phyloP scores from a whole-genome alignment of 2,113 vertebrate genomes.

The Condylura cristata region DNA sequence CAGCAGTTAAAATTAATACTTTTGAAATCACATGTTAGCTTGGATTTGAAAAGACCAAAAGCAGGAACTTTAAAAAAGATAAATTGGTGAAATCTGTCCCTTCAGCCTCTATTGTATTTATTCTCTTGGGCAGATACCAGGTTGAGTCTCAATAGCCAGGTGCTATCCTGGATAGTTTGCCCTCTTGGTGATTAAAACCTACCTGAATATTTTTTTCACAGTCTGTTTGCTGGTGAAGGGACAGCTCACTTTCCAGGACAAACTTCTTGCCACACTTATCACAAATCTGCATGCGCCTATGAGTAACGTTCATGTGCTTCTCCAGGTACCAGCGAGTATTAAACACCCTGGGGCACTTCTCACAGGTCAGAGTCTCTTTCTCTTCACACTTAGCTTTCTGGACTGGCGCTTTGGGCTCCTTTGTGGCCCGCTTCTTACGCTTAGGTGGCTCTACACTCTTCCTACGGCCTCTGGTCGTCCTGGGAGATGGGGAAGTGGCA shows the following conservation, averaged over 20 bases:
- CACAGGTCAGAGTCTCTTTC: conserved; percentile 97
- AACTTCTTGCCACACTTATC: conserved; percentile 99
- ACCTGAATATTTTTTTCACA: conserved; percentile 99
- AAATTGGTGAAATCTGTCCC: conserved; percentile 65
- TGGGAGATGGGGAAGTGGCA: conserved; percentile 84
- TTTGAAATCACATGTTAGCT: conserved; percentile 55
- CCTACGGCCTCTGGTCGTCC: conserved; percentile 92
- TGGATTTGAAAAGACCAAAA: conserved; percentile 64
- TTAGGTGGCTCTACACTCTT: conserved; percentile 90
- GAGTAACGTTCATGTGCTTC: conserved; percentile 99
- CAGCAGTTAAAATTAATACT: conserved; percentile 51
- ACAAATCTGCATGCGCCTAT: conserved; percentile 99
- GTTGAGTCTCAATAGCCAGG: conserved; percentile 68
- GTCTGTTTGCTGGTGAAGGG: conserved; percentile 99
- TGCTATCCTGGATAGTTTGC: conserved; percentile 67
- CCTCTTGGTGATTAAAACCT: conserved; percentile 83
- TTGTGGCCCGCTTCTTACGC: conserved; percentile 89
- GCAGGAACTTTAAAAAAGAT: conserved; percentile 51
- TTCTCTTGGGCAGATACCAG: conserved; percentile 69
- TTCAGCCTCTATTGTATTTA: conserved; percentile 67
- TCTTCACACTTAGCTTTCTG: conserved; percentile 92
- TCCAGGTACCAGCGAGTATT: conserved; percentile 99
- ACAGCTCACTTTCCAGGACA: conserved; percentile 98
- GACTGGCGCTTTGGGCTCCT: conserved; percentile 87
- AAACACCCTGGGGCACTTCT: conserved; percentile 98